phyloP scores from a whole-genome alignment of 2,888 invertebrate species.

The Lasius fuliginosus region DNA sequence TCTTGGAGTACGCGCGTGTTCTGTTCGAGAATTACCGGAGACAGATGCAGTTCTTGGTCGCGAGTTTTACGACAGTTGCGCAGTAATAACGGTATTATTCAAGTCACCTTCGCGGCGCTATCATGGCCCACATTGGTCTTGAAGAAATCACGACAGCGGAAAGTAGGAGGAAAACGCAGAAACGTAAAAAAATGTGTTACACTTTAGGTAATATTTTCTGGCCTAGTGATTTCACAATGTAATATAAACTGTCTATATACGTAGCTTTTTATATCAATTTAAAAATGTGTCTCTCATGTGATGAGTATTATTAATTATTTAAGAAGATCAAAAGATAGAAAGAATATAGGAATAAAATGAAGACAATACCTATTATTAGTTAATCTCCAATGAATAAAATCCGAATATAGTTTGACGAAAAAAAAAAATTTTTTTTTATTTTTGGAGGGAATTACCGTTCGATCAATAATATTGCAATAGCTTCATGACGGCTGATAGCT shows the following conservation, averaged over 20 bases:
- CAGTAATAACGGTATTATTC: conserved; percentile 75
- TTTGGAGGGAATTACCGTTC: not conserved
- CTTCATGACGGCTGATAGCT: not conserved
- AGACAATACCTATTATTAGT: not conserved
- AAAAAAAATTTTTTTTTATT: too few species aligned
- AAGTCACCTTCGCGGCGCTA: conserved; percentile 60
- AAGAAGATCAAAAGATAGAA: not conserved
- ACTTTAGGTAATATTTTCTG: not conserved
- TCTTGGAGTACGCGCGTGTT: conserved; percentile 70
- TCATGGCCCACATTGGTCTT: conserved; percentile 45
- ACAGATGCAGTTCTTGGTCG: conserved; percentile 63
- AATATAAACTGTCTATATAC: not conserved
- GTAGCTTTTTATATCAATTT: not conserved
- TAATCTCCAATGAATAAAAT: not conserved
- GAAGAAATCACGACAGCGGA: conserved; percentile 40
- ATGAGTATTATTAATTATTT: not conserved
- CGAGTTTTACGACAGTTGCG: conserved; percentile 78
- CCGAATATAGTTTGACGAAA: not conserved
- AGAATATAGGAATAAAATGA: not conserved
- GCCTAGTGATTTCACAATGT: not conserved
- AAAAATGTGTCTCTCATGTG: not conserved
- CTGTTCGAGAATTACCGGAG: conserved; percentile 74
- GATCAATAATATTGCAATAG: not conserved
- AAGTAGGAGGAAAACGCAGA: conserved; percentile 54
- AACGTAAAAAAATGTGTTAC: not conserved